Percentiles rank a stretch among this genome's conserved stretches.
phyloP scores from a whole-genome alignment of 2,797 vertebrate genomes.

The Sebastes dallii region DNA sequence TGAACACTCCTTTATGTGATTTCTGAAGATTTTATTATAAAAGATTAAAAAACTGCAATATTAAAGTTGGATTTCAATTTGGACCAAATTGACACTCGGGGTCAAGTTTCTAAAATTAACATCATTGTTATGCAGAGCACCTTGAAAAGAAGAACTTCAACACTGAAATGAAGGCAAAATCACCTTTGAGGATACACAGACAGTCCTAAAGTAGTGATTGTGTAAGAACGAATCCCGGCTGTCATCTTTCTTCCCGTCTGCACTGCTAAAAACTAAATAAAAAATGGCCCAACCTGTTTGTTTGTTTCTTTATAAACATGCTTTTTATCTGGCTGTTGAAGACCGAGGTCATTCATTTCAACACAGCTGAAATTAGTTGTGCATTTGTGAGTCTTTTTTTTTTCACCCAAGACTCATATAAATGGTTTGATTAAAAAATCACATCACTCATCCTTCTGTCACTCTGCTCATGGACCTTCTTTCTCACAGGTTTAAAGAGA shows the following conservation, averaged over 20 bases:
- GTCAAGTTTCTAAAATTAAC: slow-evolving; percentile 56
- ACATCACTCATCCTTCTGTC: slow-evolving; percentile 9
- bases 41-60: slow-evolving; percentile 1
- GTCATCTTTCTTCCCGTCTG: not conserved
- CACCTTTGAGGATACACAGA: slow-evolving; percentile 31
- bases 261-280: not conserved
- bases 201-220: not conserved
- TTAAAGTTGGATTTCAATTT: slow-evolving; percentile 42
- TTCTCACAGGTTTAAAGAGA: not conserved
- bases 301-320: slow-evolving; percentile 14
- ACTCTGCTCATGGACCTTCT: slow-evolving; percentile 17
- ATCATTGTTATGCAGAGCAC: slow-evolving; percentile 51
- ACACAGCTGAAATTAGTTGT: not conserved
- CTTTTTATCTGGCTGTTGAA: not conserved
- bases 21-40: slow-evolving; percentile 32
- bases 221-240: not conserved
- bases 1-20: slow-evolving; percentile 14
- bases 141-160: slow-evolving; percentile 30
- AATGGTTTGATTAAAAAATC: slow-evolving; percentile 5
- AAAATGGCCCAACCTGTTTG: not conserved
- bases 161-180: slow-evolving; percentile 7
- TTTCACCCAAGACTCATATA: not conserved
- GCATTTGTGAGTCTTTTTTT: not conserved
- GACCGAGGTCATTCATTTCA: not conserved
- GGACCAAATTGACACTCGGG: slow-evolving; percentile 34